phyloP scores from a whole-genome alignment of 2,888 invertebrate genomes.

The Polia nebulosa region DNA sequence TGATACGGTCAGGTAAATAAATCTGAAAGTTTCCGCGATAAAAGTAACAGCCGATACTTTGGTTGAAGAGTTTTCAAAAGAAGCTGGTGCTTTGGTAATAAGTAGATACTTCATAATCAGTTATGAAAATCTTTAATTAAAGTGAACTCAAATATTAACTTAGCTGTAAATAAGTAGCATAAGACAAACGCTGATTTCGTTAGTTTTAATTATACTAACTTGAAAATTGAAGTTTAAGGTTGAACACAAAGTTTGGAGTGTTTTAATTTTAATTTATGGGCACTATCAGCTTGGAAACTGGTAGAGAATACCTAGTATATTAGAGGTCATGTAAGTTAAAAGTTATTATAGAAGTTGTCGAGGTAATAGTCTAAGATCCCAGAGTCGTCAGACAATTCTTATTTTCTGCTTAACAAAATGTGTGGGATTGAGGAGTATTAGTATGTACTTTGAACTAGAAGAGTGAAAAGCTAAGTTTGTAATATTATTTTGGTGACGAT shows the following conservation, averaged over 20 bases:
- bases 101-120: not conserved
- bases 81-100: not conserved
- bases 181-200: constrained; percentile 47
- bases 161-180: constrained; percentile 14
- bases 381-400: too few relatives aligned
- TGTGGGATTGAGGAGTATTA: too few relatives aligned
- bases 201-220: constrained; percentile 40
- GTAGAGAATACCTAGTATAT: constrained; percentile 17
- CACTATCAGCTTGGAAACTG: constrained; percentile 36
- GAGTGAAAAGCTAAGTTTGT: not conserved
- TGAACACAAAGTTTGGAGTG: constrained; percentile 40
- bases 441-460: too few relatives aligned
- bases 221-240: constrained; percentile 40
- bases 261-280: constrained; percentile 59
- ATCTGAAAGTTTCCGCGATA: constrained; percentile 3
- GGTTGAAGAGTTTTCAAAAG: not conserved
- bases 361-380: too few relatives aligned
- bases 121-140: constrained; percentile 26
- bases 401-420: too few relatives aligned
- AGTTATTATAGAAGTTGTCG: constrained; percentile 32
- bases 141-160: constrained; percentile 8
- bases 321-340: constrained; percentile 19
- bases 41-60: constrained; percentile 15
- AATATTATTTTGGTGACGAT: not conserved
- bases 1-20: constrained; percentile 60